Percentiles rank a stretch among this genome's conserved stretches.
phyloP scores from a whole-genome alignment of 2,888 invertebrate species.

The Neoascia interrupta region DNA sequence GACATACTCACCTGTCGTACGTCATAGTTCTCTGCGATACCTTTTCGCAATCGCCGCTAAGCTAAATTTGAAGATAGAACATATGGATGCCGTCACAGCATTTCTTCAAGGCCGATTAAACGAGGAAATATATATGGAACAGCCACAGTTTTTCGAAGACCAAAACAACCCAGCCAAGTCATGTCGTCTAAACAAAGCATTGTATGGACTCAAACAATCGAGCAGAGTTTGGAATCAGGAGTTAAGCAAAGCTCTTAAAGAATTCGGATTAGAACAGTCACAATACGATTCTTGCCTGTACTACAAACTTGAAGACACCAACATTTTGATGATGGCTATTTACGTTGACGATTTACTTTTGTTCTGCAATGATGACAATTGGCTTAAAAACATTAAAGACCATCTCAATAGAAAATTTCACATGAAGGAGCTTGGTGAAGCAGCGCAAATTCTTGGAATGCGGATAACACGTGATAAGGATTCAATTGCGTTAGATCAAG shows the following conservation, averaged over 20 bases:
- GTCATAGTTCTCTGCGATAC: neutral
- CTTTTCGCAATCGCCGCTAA: constrained; percentile 2
- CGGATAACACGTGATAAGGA: no score
- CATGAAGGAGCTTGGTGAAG: neutral
- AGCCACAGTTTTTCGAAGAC: constrained; percentile 1
- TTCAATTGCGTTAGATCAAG: no score
- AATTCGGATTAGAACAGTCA: constrained; percentile 15
- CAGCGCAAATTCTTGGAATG: no score
- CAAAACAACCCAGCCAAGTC: constrained; percentile 6
- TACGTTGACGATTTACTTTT: constrained; percentile 17
- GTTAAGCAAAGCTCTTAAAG: constrained; percentile 1
- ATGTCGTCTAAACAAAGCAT: constrained; percentile 13
- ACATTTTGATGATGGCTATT: neutral
- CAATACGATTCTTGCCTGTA: no score
- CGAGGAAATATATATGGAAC: neutral
- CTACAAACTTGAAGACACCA: neutral
- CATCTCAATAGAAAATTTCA: neutral
- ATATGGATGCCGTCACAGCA: constrained; percentile 11
- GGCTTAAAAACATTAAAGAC: neutral
- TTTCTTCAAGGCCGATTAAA: constrained; percentile 2
- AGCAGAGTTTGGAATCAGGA: neutral
- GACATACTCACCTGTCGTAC: constrained; percentile 6
- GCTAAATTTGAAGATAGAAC: neutral
- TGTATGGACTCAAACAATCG: constrained; percentile 15
- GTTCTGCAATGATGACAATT: neutral